phyloP scores from a whole-genome alignment of 2,113 vertebrate species.

The Leucopsar rothschildi region DNA sequence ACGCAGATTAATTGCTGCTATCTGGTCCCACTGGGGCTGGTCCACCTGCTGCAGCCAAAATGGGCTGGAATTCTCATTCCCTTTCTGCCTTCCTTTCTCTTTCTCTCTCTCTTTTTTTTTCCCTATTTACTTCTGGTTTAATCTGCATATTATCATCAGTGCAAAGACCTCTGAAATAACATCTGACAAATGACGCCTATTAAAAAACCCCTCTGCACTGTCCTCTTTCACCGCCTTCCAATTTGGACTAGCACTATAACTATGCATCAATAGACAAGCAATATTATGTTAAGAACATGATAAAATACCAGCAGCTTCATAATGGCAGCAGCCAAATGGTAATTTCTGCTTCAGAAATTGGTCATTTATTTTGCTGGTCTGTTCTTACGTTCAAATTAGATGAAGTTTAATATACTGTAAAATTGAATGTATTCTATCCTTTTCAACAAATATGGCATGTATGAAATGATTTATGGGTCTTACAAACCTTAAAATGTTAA shows the following conservation, averaged over 20 bases:
- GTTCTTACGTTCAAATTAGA: slow-evolving; percentile 83
- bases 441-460: slow-evolving; percentile 76
- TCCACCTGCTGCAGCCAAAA: slow-evolving; percentile 19
- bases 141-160: slow-evolving; percentile 80
- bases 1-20: slow-evolving; percentile 56
- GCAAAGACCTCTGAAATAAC: slow-evolving; percentile 76
- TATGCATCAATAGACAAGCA: slow-evolving; percentile 83
- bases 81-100: not conserved
- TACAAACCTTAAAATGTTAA: slow-evolving; percentile 81
- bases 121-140: slow-evolving; percentile 71
- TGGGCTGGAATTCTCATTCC: not conserved
- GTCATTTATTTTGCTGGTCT: slow-evolving; percentile 85
- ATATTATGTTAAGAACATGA: slow-evolving; percentile 85
- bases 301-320: slow-evolving; percentile 78
- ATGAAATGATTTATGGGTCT: slow-evolving; percentile 78
- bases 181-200: slow-evolving; percentile 80
- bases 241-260: slow-evolving; percentile 78
- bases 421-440: slow-evolving; percentile 82
- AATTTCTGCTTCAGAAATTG: slow-evolving; percentile 87
- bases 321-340: slow-evolving; percentile 82
- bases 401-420: slow-evolving; percentile 85
- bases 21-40: not conserved
- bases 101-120: not conserved
- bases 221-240: slow-evolving; percentile 77
- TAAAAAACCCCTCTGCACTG: slow-evolving; percentile 70